Percentiles rank a stretch among this genome's conserved stretches.
These are phyloP conservation scores for Cecidostiba fungosa DNA, from an alignment of 2,888 invertebrate genomes.

Conservation along the genomic window DNA sequence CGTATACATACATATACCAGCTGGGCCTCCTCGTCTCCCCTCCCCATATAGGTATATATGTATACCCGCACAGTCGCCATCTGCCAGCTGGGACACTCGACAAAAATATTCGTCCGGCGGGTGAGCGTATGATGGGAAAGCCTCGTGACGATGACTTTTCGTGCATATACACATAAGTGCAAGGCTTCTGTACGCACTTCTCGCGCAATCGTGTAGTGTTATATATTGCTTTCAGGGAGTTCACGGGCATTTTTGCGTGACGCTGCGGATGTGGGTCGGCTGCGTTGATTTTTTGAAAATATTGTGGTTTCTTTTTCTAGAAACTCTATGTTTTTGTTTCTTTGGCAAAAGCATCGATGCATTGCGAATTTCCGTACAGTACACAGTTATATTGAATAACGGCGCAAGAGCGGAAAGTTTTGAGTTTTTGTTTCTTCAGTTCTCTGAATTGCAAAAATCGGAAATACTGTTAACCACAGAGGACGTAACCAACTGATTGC, in stretches of 20 bases:
- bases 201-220: neutral
- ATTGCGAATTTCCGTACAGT: neutral
- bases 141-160: neutral
- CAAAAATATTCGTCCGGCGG: slow-evolving; percentile 1
- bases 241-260: no score
- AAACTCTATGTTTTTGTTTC: no score
- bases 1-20: neutral
- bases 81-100: neutral
- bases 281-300: no score
- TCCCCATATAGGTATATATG: neutral
- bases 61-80: neutral
- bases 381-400: neutral
- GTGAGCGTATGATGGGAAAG: neutral
- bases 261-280: no score
- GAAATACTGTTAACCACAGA: neutral
- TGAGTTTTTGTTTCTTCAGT: neutral
- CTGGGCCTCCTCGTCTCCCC: neutral
- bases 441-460: neutral
- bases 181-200: neutral
- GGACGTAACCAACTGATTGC: neutral
- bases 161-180: neutral
- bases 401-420: neutral
- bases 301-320: no score
- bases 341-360: neutral
- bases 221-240: neutral